Percentiles rank a stretch among this genome's conserved stretches.
Conservation (phyloP, 2,113 vertebrate species). For the Sterrhoptilus dennistouni region DNA sequence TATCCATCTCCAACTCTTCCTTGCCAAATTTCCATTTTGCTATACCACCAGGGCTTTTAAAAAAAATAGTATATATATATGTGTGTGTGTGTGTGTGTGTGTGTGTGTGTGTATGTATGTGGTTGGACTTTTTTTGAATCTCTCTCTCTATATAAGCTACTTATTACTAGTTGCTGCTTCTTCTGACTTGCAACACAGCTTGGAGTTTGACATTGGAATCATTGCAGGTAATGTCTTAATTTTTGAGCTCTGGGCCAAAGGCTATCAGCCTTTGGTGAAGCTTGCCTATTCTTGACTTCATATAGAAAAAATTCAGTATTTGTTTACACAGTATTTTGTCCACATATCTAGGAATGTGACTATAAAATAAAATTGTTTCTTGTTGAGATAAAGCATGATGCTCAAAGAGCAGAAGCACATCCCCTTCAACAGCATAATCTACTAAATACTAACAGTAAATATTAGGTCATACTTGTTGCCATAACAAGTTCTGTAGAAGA, state of each 20-base stretch:
- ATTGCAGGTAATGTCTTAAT: background rate
- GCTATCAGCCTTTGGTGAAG: background rate
- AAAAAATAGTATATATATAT: too few relatives aligned
- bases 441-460: background rate
- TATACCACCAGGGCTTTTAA: background rate
- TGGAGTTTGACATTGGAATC: background rate
- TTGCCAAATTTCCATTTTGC: background rate
- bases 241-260: background rate
- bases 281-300: background rate
- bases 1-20: background rate
- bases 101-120: background rate
- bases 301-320: background rate
- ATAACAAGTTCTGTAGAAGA: background rate
- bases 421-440: background rate
- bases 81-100: too few relatives aligned
- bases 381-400: background rate
- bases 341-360: background rate
- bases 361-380: background rate
- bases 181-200: background rate
- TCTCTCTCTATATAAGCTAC: background rate
- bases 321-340: background rate
- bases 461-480: background rate
- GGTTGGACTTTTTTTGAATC: too few relatives aligned
- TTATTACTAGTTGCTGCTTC: background rate
- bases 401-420: background rate